Evolutionary conservation across 64 coral and sea anemone species (phyloP).

Genomic region (Montipora foliosa): DNA sequence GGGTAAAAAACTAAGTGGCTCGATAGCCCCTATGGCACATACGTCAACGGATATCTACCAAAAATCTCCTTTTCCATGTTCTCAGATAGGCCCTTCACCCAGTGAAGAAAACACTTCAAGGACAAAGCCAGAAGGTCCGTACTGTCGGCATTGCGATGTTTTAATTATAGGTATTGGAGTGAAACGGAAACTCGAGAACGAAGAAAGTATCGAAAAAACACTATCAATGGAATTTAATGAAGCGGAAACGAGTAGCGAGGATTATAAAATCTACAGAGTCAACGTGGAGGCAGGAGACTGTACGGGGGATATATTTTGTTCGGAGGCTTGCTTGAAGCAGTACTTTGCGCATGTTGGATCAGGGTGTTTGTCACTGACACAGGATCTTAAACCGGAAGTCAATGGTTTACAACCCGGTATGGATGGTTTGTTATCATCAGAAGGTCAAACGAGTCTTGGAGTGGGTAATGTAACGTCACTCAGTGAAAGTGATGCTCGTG

Average conservation of each 20-base stretch:
- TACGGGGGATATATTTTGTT: constrained; percentile 90
- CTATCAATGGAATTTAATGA: neutral
- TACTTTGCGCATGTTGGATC: constrained; percentile 85
- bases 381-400: constrained; percentile 27
- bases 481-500: constrained; percentile 53
- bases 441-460: constrained; percentile 44
- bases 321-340: constrained; percentile 95
- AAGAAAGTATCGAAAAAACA: constrained; percentile 10
- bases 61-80: constrained; percentile 69
- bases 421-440: constrained; percentile 24
- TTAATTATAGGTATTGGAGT: constrained; percentile 97
- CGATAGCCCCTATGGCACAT: constrained; percentile 28
- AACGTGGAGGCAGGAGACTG: constrained; percentile 90
- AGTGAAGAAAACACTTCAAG: constrained; percentile 44
- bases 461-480: constrained; percentile 35
- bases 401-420: constrained; percentile 37
- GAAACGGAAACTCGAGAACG: constrained; percentile 60
- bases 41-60: constrained; percentile 46
- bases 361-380: constrained; percentile 54
- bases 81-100: constrained; percentile 64
- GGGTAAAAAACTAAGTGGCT: constrained; percentile 1
- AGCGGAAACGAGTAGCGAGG: constrained; percentile 8
- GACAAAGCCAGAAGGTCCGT: constrained; percentile 83
- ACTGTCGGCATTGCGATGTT: constrained; percentile 98
- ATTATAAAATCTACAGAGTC: constrained; percentile 91